Evolutionary conservation across 2,797 vertebrate genomes (phyloP), one percentile per base, ranked within the genome.

Genomic region (Anableps anableps): DNA sequence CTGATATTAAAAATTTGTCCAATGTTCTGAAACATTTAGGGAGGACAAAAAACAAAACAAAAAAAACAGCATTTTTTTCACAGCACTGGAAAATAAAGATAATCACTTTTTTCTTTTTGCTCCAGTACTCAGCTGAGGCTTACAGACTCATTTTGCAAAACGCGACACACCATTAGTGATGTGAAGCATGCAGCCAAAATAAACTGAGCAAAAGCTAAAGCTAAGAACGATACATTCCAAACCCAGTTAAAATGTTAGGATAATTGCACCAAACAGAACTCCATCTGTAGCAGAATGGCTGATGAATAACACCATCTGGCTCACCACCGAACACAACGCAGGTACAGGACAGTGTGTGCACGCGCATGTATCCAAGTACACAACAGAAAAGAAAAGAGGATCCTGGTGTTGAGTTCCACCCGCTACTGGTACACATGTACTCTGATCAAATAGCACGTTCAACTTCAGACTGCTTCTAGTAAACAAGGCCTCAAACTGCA

Each of bases 241-340:
- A 84, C 72, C 45, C 66, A 73, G 74, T 51, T 66, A 80, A 80
- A 82, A 48, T 53, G 72, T 85, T 72, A 47, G 19, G 51, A 74
- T 80, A 31, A 53, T 2, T 83, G 53, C 23, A 80, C 83, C 41
- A 73, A 50, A 68, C 78, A 71, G 83, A 14, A 50, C 41, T 85
- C 76, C 64, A 82, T 82, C 83, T 91, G 88, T 82, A 88, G 87
- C 72, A 83, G 83, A 86, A 75, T 62, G 73, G 72, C 78, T 81
- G 81, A 88, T 88, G 72, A 91, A 86, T 71, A 90, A 88, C 85
- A 88, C 83, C 88, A 91, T 91, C 92, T 91, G 92, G 89, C 89
- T 88, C 79, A 76, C 58, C 68, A 77, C 53, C 13, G 45, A 81
- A 75, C 75, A 82, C 77, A 78, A 86, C 34, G 8, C 82, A 88